Evolutionary conservation across 1,140 invertebrate genomes (phyloP).

Genomic region (Ceratina australensis): DNA sequence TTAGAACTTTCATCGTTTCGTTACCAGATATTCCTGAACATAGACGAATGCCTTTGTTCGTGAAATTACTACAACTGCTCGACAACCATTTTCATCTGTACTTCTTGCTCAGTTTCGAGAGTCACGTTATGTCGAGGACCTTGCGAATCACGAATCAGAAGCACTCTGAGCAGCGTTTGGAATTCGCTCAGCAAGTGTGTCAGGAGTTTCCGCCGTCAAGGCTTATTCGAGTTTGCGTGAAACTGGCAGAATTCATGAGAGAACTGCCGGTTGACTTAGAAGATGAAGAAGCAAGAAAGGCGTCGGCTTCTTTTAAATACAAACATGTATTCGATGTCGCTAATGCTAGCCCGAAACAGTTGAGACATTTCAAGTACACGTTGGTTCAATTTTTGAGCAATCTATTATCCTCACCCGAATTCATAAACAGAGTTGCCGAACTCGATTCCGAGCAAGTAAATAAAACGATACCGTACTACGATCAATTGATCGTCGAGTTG

Average conservation of each 20-base stretch:
- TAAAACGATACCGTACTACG: slow-evolving; percentile 82
- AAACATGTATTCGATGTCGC: slow-evolving; percentile 85
- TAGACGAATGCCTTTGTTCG: slow-evolving; percentile 88
- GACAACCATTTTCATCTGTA: slow-evolving; percentile 89
- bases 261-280: slow-evolving; percentile 84
- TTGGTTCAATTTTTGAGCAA: slow-evolving; percentile 85
- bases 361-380: slow-evolving; percentile 91
- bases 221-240: slow-evolving; percentile 83
- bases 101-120: slow-evolving; percentile 85
- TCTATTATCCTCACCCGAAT: slow-evolving; percentile 83
- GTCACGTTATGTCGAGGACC: slow-evolving; percentile 81
- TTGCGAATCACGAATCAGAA: slow-evolving; percentile 64
- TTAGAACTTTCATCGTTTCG: slow-evolving; percentile 94
- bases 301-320: slow-evolving; percentile 61
- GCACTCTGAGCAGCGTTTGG: slow-evolving; percentile 80
- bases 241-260: slow-evolving; percentile 84
- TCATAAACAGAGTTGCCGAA: slow-evolving; percentile 83
- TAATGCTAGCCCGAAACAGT: slow-evolving; percentile 84
- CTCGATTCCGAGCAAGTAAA: slow-evolving; percentile 75
- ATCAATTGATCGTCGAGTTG: slow-evolving; percentile 84
- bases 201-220: slow-evolving; percentile 83
- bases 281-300: slow-evolving; percentile 73
- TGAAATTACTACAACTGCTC: slow-evolving; percentile 88
- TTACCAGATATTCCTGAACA: slow-evolving; percentile 94
- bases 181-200: slow-evolving; percentile 85